Evolutionary conservation across 1,140 invertebrate genomes (phyloP).

Genomic region (Aphelenchoides avenae): DNA sequence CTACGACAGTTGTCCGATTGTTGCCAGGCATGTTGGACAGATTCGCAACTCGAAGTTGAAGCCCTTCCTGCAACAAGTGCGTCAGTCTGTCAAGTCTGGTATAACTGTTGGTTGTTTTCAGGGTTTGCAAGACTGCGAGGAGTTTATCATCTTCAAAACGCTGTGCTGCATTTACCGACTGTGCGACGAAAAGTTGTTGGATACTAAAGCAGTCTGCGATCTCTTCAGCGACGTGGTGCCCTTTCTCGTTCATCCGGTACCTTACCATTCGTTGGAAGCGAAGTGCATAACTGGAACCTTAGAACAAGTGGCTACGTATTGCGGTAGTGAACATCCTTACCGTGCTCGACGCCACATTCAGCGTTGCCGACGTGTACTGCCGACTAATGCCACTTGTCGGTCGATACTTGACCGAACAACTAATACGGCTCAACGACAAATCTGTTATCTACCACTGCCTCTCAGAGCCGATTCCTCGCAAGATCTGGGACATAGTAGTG

Average conservation of each 20-base stretch:
- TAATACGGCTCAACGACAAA: conserved; percentile 36
- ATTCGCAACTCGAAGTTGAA: conserved; percentile 31
- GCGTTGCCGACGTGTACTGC: conserved; percentile 39
- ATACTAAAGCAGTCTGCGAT: conserved; percentile 26
- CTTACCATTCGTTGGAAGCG: too few relatives aligned
- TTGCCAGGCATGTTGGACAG: conserved; percentile 27
- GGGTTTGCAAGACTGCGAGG: conserved; percentile 44
- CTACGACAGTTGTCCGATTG: conserved; percentile 33
- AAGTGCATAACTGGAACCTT: conserved; percentile 4
- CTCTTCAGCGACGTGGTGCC: conserved; percentile 37
- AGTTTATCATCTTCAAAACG: conserved; percentile 35
- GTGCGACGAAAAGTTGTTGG: conserved; percentile 25
- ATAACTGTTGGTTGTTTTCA: conserved; percentile 19
- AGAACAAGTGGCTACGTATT: conserved; percentile 43
- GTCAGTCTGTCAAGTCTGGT: too few relatives aligned
- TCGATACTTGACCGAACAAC: conserved; percentile 19
- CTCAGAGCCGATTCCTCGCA: conserved; percentile 33
- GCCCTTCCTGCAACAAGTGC: conserved; percentile 46
- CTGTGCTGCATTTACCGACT: conserved; percentile 34
- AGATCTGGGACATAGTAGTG: conserved; percentile 38
- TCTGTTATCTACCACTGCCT: conserved; percentile 26
- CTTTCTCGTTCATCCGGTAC: conserved; percentile 44
- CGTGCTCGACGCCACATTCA: conserved; percentile 32
- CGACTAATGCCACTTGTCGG: conserved; percentile 30
- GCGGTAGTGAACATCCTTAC: conserved; percentile 37